Base-by-base conservation (phyloP, 2,113 vertebrate species). In the Pedetes capensis region DNA sequence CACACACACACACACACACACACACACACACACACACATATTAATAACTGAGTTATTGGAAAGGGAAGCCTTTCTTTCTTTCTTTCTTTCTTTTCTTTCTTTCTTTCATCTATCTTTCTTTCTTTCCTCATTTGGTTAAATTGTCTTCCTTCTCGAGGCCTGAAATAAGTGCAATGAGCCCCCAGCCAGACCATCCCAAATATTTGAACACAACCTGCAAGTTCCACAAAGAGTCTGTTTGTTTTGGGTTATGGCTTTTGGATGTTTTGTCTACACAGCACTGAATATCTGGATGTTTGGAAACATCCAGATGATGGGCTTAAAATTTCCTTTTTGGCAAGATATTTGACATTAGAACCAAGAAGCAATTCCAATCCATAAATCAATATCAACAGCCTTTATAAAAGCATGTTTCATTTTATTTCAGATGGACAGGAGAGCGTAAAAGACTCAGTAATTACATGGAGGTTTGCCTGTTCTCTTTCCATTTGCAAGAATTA, bases 231-330 rank as follows among this genome's bases (percentile, higher is more conserved):
- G 34, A 72, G 29, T 82, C 42, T 59, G 44, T 49, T 42, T 66
- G 86, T 61, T 72, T 69, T 13, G 64, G 64, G 29, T 55, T 57
- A 37, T 44, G 37, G 61, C 55, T n/a, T 72, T 75, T n/a, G 25
- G 49, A 49, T 96, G 68, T 94, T 97, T 93, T 93, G 93, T 95
- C 89, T 95, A 20, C 39, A 53, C 23, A 7, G 6, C 63, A 69
- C 23, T 23, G 14, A 63, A 9, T 42, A 89, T 61, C 79, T 81
- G 72, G 18, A 44, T 89, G 61, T 84, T 95, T 95, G 59, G 86
- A 90, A 80, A 96, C 57, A 91, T 81, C 37, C 75, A 86, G 76
- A 66, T 92, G 57, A 66, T 66, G 5, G 66, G 59, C 29, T 95
- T 88, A 25, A 75, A 44, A 61, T 2, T 12, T 92, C 87, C 89